Conservation (phyloP, 2,888 invertebrate species). For the Chrysolina oricalcia region DNA sequence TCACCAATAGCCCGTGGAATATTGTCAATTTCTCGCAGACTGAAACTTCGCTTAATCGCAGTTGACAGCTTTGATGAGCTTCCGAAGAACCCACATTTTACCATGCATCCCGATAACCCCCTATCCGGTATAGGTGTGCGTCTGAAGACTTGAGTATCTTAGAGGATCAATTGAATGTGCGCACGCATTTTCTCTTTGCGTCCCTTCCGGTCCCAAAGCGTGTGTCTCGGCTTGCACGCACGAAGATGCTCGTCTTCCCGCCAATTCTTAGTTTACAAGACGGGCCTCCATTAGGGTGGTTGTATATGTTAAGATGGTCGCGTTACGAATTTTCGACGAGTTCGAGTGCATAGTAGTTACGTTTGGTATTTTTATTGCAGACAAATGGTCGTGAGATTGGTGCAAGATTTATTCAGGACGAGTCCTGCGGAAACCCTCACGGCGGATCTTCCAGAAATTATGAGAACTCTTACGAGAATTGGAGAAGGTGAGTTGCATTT, state of each 20-base stretch:
- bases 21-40: too few relatives aligned
- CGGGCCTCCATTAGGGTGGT: not conserved
- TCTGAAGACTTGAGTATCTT: not conserved
- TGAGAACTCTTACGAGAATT: slow-evolving; percentile 71
- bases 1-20: too few relatives aligned
- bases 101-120: not conserved
- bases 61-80: too few relatives aligned
- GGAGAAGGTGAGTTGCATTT: slow-evolving; percentile 71
- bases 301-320: not conserved
- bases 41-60: too few relatives aligned
- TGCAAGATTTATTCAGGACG: slow-evolving; percentile 75
- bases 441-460: slow-evolving; percentile 71
- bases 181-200: slow-evolving; percentile 16
- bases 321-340: too few relatives aligned
- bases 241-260: slow-evolving; percentile 15
- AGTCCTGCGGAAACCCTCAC: slow-evolving; percentile 68
- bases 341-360: not conserved
- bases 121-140: not conserved
- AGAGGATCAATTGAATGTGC: not conserved
- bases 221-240: not conserved
- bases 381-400: slow-evolving; percentile 75
- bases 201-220: slow-evolving; percentile 21
- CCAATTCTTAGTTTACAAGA: slow-evolving; percentile 14
- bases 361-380: slow-evolving; percentile 71
- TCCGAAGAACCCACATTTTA: too few relatives aligned